Base-by-base conservation (phyloP, 2,113 vertebrate species). In the Garra rufa region DNA sequence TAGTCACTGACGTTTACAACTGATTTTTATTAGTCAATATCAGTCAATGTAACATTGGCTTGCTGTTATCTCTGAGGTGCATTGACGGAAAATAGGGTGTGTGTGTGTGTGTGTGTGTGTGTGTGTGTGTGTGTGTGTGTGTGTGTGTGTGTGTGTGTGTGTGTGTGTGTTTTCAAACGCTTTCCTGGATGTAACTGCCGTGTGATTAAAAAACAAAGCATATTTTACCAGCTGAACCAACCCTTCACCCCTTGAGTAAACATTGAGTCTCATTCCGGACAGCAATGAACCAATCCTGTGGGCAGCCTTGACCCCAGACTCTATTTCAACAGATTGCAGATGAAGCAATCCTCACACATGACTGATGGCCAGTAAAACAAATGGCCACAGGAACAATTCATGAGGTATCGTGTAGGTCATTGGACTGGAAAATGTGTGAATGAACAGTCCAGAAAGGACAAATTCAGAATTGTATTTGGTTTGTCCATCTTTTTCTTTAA, bases 301-400 rank as follows among this genome's bases (percentile, higher is more conserved):
- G 76, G 21, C 38, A 88, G 70, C 81, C 78, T 30, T 85, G 87
- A 83, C 83, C 87, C 80, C 75, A 83, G 80, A 85, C 80, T 82
- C 34, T 52, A 78, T 85, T 83, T 87, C 83, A 85, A 80, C 43
- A 74, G 57, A 82, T 74, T 52, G 67, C 55, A 67, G 24, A 82
- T 85, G 74, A 85, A 74, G 83, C 57, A 87, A 83, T 38, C 34
- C 28, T 14, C 13, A 19, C 76, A 44, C 38, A 19, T 69, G 82
- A 83, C 30, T 79, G 24, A 71, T 70, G 71, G 73, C 65, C 28
- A 79, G 17, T 26, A 79, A 74, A 28, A 43, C 34, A 79, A 24
- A 65, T 77, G 30, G 26, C 50, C 21, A 24, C 75, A 77, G 21
- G 75, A 34, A 77, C 6, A 38, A 77, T 41, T 15, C 11, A 57